Conservation (phyloP, 1,140 invertebrate genomes). For the Temnothorax curvispinosus region DNA sequence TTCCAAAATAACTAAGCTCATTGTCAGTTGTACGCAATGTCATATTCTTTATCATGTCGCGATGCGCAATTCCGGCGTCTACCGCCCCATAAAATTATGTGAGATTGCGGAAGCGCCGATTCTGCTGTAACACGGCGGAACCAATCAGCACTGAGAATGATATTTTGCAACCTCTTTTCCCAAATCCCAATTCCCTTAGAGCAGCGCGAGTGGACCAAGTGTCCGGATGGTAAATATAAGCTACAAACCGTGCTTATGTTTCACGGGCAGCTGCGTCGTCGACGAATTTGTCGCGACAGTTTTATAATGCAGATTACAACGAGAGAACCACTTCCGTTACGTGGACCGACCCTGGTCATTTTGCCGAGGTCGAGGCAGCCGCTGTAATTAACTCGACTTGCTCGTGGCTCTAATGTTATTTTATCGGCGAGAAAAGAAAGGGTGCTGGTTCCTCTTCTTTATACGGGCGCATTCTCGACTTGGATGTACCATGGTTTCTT, state of each 20-base stretch:
- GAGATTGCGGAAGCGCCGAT: neutral
- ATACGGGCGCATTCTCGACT: slow-evolving; percentile 40
- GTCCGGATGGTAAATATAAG: slow-evolving; percentile 10
- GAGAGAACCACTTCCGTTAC: slow-evolving; percentile 14
- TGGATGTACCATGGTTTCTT: slow-evolving; percentile 45
- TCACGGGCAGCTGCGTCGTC: slow-evolving; percentile 60
- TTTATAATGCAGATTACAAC: slow-evolving; percentile 71
- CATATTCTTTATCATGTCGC: neutral
- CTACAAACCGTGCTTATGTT: slow-evolving; percentile 46
- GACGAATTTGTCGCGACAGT: slow-evolving; percentile 57
- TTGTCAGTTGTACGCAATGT: neutral
- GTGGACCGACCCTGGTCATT: neutral
- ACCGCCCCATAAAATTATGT: neutral
- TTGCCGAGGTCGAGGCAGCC: neutral
- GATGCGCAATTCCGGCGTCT: neutral
- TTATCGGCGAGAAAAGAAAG: slow-evolving; percentile 55
- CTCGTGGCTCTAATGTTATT: slow-evolving; percentile 70
- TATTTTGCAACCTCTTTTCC: neutral
- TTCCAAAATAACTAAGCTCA: neutral
- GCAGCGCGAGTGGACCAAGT: neutral
- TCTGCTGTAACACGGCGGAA: neutral
- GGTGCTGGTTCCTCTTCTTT: slow-evolving; percentile 36
- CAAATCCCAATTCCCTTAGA: neutral
- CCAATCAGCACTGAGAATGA: slow-evolving; percentile 13
- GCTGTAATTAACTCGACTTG: slow-evolving; percentile 60